Evolutionary conservation across 2,113 vertebrate species (phyloP).

Genomic region (Halcyon senegalensis): DNA sequence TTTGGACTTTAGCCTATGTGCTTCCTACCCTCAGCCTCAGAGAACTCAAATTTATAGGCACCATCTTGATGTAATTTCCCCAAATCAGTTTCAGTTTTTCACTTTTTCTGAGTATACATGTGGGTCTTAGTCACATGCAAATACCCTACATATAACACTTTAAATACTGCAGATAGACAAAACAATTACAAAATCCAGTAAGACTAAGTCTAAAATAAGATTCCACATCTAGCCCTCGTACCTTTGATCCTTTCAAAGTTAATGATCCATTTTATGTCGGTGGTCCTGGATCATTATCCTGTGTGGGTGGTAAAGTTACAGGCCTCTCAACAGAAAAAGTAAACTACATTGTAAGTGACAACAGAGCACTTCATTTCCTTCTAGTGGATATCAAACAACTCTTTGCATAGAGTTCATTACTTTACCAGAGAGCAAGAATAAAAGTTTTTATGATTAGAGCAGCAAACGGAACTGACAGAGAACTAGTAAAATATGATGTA

Average conservation of each 20-base stretch:
- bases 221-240: background rate
- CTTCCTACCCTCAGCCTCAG: background rate
- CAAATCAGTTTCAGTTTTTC: background rate
- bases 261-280: conserved; percentile 8
- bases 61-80: background rate
- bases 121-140: background rate
- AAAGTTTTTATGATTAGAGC: background rate
- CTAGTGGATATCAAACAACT: background rate
- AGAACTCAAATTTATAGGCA: background rate
- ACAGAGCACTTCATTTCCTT: background rate
- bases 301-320: background rate
- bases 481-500: background rate
- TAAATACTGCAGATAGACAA: background rate
- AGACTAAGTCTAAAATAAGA: background rate
- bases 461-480: background rate
- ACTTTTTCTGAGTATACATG: background rate
- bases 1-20: background rate
- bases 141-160: fast-evolving
- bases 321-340: background rate
- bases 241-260: conserved; percentile 9
- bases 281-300: conserved; percentile 11
- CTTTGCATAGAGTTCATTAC: background rate
- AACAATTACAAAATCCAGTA: background rate
- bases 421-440: background rate
- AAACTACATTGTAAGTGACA: background rate